Evolutionary conservation across 2,797 vertebrate species (phyloP).

Genomic region (Enteromius viviparus): DNA sequence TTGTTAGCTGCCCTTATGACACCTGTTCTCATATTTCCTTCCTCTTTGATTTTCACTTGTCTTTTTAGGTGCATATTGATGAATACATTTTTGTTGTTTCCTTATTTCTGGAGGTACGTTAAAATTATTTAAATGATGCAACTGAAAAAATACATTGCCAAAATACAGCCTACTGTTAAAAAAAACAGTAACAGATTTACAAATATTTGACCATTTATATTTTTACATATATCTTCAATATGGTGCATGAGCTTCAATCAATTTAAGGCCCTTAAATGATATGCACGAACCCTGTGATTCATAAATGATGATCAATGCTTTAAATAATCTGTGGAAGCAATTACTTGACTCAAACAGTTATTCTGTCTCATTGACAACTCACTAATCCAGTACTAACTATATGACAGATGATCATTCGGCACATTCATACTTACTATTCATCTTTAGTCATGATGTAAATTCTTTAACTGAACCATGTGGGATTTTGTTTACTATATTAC

Average conservation of each 20-base stretch:
- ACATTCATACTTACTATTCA: neutral
- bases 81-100: neutral
- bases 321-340: neutral
- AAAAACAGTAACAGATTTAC: neutral
- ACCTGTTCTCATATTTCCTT: slow-evolving; percentile 4
- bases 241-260: neutral
- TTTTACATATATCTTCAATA: neutral
- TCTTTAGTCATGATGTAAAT: neutral
- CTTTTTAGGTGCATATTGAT: neutral
- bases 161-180: neutral
- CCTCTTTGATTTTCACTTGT: neutral
- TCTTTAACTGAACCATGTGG: neutral
- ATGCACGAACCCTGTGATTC: neutral
- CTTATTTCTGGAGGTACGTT: neutral
- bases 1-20: neutral
- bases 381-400: neutral
- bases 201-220: neutral
- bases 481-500: neutral
- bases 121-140: neutral
- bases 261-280: neutral
- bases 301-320: neutral
- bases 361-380: neutral
- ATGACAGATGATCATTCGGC: neutral
- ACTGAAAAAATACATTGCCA: neutral
- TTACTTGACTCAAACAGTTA: neutral